Percentiles rank a stretch among this genome's conserved stretches.
Conservation (phyloP, 1,140 invertebrate species). For the Bicyclus anynana region DNA sequence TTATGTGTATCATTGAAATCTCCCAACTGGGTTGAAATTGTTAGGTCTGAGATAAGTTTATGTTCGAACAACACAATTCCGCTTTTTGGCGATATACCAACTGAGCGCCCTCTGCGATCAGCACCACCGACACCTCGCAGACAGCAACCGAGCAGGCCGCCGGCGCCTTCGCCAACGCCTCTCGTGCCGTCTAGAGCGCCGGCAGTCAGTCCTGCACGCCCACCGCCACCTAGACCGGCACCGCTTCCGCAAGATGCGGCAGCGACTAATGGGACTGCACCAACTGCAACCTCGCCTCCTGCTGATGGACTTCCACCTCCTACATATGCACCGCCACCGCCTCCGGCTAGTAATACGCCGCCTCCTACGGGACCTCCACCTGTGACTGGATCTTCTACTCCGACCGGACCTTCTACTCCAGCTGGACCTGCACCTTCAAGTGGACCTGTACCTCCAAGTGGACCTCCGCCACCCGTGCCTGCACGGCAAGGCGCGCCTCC, state of each 20-base stretch:
- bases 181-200: conserved; percentile 79
- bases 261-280: conserved; percentile 47
- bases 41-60: conserved; percentile 88
- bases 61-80: conserved; percentile 90
- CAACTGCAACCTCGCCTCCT: conserved; percentile 44
- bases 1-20: conserved; percentile 89
- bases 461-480: conserved; percentile 79
- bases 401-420: conserved; percentile 78
- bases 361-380: conserved; percentile 78
- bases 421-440: conserved; percentile 50
- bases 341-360: conserved; percentile 77
- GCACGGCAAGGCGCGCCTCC: conserved; percentile 79
- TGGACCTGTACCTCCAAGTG: conserved; percentile 73
- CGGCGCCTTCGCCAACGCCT: conserved; percentile 79
- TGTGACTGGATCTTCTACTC: conserved; percentile 64
- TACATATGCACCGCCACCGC: conserved; percentile 80
- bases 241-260: conserved; percentile 65
- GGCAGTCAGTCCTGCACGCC: conserved; percentile 60
- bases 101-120: conserved; percentile 57
- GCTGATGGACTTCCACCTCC: conserved; percentile 60
- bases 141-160: conserved; percentile 64
- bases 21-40: conserved; percentile 87
- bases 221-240: conserved; percentile 76
- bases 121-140: conserved; percentile 73
- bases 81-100: conserved; percentile 77